These are phyloP conservation scores for Nipponia nippon DNA, from an alignment of 2,113 vertebrate species.

Conservation along the genomic window DNA sequence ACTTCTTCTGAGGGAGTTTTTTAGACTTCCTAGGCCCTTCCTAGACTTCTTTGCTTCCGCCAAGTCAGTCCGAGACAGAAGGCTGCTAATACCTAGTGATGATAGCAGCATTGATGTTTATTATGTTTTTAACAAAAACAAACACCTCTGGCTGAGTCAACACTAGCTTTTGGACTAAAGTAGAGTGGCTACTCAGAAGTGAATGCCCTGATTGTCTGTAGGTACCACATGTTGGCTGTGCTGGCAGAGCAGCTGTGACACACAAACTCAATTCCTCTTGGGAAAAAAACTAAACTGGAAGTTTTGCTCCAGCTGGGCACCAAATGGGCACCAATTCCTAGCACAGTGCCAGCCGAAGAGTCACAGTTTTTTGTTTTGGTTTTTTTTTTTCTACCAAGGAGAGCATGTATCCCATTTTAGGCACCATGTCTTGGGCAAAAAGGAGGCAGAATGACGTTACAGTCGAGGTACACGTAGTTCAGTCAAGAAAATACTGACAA, in stretches of 20 bases:
- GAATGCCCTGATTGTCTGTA: background rate
- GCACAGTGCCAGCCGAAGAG: rapidly evolving
- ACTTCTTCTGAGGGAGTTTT: background rate
- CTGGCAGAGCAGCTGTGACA: background rate
- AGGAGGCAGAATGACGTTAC: background rate
- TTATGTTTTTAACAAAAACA: background rate
- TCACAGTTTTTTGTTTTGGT: background rate
- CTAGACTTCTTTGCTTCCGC: background rate
- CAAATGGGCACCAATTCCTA: background rate
- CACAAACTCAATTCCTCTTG: background rate
- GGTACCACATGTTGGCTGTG: background rate
- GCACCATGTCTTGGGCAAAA: background rate
- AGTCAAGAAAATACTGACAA: background rate
- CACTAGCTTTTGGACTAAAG: background rate
- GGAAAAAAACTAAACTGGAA: background rate
- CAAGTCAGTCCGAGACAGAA: background rate
- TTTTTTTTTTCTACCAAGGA: background rate
- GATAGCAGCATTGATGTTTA: background rate
- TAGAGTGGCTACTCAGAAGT: background rate
- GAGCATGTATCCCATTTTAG: background rate
- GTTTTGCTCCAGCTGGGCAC: background rate
- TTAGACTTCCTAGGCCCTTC: background rate
- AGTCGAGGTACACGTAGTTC: background rate
- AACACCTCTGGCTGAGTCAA: background rate
- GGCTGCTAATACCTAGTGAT: background rate